Conservation (phyloP, 1,140 invertebrate species). For the Amyelois transitella region DNA sequence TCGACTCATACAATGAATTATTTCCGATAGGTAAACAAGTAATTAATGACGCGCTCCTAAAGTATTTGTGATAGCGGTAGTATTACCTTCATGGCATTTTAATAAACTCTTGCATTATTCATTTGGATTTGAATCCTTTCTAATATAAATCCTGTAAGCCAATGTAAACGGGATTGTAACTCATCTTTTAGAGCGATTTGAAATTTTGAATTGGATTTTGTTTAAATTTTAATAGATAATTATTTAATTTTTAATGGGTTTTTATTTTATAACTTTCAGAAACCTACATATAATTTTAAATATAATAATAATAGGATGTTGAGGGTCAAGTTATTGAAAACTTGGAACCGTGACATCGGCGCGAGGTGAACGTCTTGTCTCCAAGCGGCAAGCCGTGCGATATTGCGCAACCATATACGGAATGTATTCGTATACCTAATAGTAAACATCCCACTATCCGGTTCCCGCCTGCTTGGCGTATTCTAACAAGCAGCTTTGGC, state of each 20-base stretch:
- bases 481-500: conserved; percentile 1
- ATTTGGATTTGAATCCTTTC: neutral
- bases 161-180: no score
- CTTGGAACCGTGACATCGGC: conserved; percentile 11
- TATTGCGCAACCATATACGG: conserved; percentile 31
- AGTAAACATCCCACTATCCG: conserved; percentile 34
- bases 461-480: conserved; percentile 14
- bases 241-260: no score
- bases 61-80: neutral
- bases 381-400: conserved; percentile 7
- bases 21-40: neutral
- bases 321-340: conserved; percentile 14
- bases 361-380: conserved; percentile 17
- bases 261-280: no score
- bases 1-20: neutral
- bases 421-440: no score
- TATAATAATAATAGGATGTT: conserved; percentile 6
- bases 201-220: no score
- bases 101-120: neutral
- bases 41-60: neutral
- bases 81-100: neutral
- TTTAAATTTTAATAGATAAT: no score
- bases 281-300: no score
- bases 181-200: no score
- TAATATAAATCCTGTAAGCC: no score